Evolutionary conservation across 2,888 invertebrate genomes (phyloP).

Genomic region (Itoplectis maculator): DNA sequence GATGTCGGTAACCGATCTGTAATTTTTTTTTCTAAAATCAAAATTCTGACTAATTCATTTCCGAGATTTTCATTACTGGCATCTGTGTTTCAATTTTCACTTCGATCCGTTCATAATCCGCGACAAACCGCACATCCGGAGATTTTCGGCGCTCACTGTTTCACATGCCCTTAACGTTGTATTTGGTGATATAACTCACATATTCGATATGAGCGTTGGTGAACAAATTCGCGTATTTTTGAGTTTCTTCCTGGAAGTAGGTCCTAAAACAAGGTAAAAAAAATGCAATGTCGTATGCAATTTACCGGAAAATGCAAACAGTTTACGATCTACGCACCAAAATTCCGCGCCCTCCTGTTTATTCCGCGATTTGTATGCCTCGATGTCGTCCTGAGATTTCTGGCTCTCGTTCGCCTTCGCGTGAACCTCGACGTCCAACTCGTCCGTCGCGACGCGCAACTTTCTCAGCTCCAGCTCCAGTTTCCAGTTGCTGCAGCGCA

Average conservation of each 20-base stretch:
- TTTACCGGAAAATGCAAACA: neutral
- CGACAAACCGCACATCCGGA: too few relatives aligned
- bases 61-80: too few relatives aligned
- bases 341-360: slow-evolving; percentile 54
- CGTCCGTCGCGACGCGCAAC: slow-evolving; percentile 34
- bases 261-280: slow-evolving; percentile 33
- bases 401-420: slow-evolving; percentile 39
- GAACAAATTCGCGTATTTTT: slow-evolving; percentile 52
- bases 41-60: too few relatives aligned
- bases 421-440: slow-evolving; percentile 33
- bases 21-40: neutral
- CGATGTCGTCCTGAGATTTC: slow-evolving; percentile 45
- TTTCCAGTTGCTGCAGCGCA: slow-evolving; percentile 59
- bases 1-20: too few relatives aligned
- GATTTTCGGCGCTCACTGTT: too few relatives aligned
- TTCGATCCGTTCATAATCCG: too few relatives aligned
- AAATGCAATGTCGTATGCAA: neutral
- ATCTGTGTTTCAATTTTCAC: neutral
- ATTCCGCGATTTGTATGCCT: slow-evolving; percentile 36
- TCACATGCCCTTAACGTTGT: too few relatives aligned
- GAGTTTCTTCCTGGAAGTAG: slow-evolving; percentile 52
- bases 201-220: slow-evolving; percentile 59
- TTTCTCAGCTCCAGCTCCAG: slow-evolving; percentile 41
- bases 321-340: slow-evolving; percentile 48
- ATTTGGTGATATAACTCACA: too few relatives aligned